phyloP scores from a whole-genome alignment of 2,797 vertebrate species.

The Acipenser oxyrinchus region DNA sequence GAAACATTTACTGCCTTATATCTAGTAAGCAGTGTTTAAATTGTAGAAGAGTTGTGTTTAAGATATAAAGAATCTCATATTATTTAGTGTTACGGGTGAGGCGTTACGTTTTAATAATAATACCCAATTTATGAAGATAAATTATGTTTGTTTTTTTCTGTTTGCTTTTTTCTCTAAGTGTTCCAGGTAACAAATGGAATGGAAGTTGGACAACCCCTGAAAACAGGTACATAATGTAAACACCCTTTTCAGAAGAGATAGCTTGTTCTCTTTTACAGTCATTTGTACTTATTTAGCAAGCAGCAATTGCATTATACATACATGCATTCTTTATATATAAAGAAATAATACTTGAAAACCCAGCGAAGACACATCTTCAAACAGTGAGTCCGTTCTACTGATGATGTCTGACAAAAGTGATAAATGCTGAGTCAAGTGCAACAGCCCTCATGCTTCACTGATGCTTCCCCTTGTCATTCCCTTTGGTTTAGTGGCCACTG shows the following conservation, averaged over 20 bases:
- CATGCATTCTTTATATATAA: conserved; percentile 3
- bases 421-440: no score
- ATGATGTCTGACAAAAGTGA: background rate
- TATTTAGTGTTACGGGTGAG: no score
- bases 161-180: conserved; percentile 49
- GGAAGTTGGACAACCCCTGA: conserved; percentile 60
- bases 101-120: no score
- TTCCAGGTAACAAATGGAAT: conserved; percentile 68
- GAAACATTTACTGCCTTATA: no score
- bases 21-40: no score
- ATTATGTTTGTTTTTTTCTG: no score
- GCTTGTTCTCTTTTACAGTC: background rate
- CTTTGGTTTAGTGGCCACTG: conserved; percentile 49
- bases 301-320: background rate
- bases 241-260: conserved; percentile 9
- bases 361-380: background rate
- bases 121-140: no score
- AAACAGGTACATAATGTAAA: conserved; percentile 53
- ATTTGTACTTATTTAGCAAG: background rate
- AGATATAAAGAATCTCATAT: no score
- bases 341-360: background rate
- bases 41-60: no score
- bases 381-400: background rate
- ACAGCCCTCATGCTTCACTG: no score
- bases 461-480: background rate